Conservation (phyloP, 2,888 invertebrate species). For the Congeria kusceri region DNA sequence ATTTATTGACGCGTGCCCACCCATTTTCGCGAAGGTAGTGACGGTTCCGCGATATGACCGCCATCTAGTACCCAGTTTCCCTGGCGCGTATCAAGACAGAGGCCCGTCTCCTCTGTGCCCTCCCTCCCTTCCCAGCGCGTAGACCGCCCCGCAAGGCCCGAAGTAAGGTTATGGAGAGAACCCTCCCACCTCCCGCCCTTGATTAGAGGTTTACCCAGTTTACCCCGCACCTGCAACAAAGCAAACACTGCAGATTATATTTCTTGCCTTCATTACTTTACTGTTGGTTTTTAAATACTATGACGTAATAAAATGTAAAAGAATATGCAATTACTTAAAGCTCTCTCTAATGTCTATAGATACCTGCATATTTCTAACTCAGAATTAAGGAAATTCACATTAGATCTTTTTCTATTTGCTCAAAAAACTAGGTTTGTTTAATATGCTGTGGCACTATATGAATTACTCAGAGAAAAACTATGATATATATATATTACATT, state of each 20-base stretch:
- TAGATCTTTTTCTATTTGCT: background rate
- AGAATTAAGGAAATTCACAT: background rate
- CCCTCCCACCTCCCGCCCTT: constrained; percentile 65
- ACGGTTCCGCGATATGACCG: constrained; percentile 56
- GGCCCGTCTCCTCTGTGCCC: constrained; percentile 74
- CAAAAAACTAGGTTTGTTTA: too few species aligned
- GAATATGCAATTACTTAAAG: too few species aligned
- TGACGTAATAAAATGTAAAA: too few species aligned
- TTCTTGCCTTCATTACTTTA: too few species aligned
- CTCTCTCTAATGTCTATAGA: too few species aligned
- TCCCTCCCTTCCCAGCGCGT: constrained; percentile 78
- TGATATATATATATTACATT: too few species aligned
- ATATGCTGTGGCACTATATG: too few species aligned
- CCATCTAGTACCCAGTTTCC: constrained; percentile 45
- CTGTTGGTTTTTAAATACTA: too few species aligned
- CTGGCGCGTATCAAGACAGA: constrained; percentile 54
- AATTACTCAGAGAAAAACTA: too few species aligned
- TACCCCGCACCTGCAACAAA: constrained; percentile 67
- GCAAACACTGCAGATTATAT: background rate
- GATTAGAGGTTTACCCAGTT: constrained; percentile 69
- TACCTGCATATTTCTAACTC: background rate
- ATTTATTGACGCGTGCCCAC: constrained; percentile 75
- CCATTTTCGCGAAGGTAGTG: constrained; percentile 56
- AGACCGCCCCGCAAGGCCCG: constrained; percentile 72
- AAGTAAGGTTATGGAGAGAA: constrained; percentile 54